A percentile compares a stretch with the other conserved stretches of the same genome.
These are phyloP conservation scores for Numenius phaeopus DNA, from an alignment of 2,797 vertebrate genomes.

Conservation along the genomic window DNA sequence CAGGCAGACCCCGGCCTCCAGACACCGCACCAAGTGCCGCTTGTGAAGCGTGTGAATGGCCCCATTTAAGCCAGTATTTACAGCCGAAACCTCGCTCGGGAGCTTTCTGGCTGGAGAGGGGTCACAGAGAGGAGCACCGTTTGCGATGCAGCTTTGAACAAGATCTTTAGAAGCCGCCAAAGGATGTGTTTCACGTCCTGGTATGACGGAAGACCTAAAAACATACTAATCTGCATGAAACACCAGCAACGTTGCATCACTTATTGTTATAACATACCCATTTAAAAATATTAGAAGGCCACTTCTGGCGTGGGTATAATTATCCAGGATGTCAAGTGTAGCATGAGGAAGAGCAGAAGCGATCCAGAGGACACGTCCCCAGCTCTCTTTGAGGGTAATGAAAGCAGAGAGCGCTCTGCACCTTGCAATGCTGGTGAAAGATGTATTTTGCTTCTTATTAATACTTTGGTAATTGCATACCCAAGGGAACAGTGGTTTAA, in stretches of 20 bases:
- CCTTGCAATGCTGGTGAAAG: neutral
- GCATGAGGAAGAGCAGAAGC: neutral
- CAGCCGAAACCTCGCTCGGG: neutral
- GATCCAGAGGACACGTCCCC: neutral
- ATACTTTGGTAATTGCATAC: slow-evolving; percentile 21
- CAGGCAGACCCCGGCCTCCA: neutral
- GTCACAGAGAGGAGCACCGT: accelerated
- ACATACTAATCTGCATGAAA: neutral
- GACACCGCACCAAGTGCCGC: neutral
- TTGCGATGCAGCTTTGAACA: neutral
- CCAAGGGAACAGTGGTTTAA: slow-evolving; percentile 12
- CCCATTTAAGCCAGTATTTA: neutral
- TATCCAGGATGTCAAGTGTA: neutral
- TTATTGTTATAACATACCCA: neutral
- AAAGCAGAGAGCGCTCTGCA: neutral
- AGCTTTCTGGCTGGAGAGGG: neutral
- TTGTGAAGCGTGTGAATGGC: neutral
- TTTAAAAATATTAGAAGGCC: neutral
- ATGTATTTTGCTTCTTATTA: slow-evolving; percentile 8
- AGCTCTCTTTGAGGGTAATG: neutral
- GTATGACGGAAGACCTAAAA: neutral
- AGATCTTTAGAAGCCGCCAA: neutral
- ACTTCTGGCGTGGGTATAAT: slow-evolving; percentile 6
- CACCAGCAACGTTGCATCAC: neutral
- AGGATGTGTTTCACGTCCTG: neutral